Conservation (phyloP, 2,797 vertebrate species). For the Rhabdophis nuchalis region DNA sequence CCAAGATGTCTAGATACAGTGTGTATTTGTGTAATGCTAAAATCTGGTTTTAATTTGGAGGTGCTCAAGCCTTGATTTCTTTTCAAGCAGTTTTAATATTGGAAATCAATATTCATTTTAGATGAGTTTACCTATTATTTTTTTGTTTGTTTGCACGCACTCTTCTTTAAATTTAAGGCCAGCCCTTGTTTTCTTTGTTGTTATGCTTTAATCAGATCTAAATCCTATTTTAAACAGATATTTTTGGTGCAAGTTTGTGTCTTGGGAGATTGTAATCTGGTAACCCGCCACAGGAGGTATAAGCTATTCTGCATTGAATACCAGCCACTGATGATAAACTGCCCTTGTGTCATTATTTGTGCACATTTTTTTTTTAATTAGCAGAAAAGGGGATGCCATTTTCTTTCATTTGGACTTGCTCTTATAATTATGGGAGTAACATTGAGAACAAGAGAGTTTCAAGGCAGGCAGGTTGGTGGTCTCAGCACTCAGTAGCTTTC, state of each 20-base stretch:
- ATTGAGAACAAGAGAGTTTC: neutral
- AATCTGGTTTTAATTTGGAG: neutral
- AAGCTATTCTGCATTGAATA: neutral
- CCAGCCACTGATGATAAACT: neutral
- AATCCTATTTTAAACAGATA: neutral
- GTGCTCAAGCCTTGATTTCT: neutral
- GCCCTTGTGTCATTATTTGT: neutral
- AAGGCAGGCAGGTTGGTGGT: neutral
- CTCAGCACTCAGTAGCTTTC: neutral
- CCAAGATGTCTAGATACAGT: neutral
- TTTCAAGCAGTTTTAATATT: neutral
- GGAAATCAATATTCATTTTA: neutral
- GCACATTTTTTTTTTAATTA: neutral
- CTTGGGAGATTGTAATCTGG: neutral
- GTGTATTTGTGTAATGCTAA: neutral
- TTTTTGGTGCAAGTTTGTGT: neutral
- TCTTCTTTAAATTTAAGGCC: neutral
- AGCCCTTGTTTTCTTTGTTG: neutral
- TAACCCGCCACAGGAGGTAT: neutral
- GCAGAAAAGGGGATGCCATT: neutral
- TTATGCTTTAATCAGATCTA: neutral
- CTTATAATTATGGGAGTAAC: neutral
- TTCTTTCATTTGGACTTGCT: neutral
- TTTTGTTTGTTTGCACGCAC: accelerated
- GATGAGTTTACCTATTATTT: neutral